Conservation (phyloP, 2,888 invertebrate genomes). For the Vanessa cardui region DNA sequence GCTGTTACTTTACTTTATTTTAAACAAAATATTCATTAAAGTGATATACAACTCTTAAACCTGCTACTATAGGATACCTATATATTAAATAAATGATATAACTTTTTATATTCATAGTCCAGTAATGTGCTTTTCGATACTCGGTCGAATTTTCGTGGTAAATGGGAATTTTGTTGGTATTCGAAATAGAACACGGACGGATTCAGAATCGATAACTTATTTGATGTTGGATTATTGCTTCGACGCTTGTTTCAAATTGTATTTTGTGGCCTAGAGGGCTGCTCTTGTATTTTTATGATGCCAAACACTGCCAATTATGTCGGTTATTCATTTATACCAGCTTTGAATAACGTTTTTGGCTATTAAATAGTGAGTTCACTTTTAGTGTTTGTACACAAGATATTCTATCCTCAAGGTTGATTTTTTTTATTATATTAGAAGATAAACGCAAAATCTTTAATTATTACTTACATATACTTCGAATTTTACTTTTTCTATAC, state of each 20-base stretch:
- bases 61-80: too few species aligned
- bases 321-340: not conserved
- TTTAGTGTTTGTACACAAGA: not conserved
- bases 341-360: not conserved
- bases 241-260: slow-evolving; percentile 7
- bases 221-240: slow-evolving; percentile 6
- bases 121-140: not conserved
- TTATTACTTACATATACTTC: too few species aligned
- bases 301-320: not conserved
- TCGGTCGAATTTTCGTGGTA: not conserved
- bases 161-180: slow-evolving; percentile 7
- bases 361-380: not conserved
- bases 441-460: too few species aligned
- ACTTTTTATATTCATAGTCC: too few species aligned
- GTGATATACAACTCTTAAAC: too few species aligned
- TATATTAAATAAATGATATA: too few species aligned
- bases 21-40: too few species aligned
- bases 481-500: too few species aligned
- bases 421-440: too few species aligned
- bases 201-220: slow-evolving; percentile 8
- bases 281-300: slow-evolving; percentile 5
- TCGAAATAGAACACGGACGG: slow-evolving; percentile 6
- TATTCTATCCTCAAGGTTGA: too few species aligned
- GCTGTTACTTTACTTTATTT: too few species aligned
- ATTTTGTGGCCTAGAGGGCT: not conserved